Evolutionary conservation across 2,888 invertebrate genomes (phyloP).

Genomic region (Ophonus ardosiacus): DNA sequence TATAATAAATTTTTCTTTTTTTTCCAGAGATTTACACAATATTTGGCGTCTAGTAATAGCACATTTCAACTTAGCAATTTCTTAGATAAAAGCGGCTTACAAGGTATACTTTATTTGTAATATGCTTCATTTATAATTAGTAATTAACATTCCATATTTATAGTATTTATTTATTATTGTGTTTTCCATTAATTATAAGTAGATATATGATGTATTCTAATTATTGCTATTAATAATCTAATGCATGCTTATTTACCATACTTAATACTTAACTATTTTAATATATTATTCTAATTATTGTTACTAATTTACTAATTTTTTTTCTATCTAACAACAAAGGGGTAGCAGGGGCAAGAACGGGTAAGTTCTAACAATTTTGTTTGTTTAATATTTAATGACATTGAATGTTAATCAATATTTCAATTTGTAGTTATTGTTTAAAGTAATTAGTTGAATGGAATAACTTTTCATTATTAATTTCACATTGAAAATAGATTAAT

Average conservation of each 20-base stretch:
- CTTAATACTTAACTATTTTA: not conserved
- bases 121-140: not conserved
- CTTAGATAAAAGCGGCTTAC: constrained; percentile 97
- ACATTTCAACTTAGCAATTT: constrained; percentile 99
- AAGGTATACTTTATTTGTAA: constrained; percentile 83
- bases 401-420: not conserved
- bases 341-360: constrained; percentile 77
- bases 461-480: not conserved
- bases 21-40: constrained; percentile 98
- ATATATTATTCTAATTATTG: constrained; percentile 6
- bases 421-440: too few species aligned
- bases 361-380: constrained; percentile 76
- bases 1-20: constrained; percentile 32
- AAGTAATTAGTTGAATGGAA: too few species aligned
- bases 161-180: constrained; percentile 63
- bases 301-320: constrained; percentile 62
- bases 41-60: constrained; percentile 99
- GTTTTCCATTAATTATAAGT: not conserved
- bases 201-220: too few species aligned
- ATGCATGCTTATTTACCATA: constrained; percentile 17
- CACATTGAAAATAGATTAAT: not conserved
- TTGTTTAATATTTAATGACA: not conserved
- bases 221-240: not conserved
- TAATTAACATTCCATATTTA: constrained; percentile 28
- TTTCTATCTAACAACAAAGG: constrained; percentile 55